These are phyloP conservation scores for Fulica atra DNA, from an alignment of 2,113 vertebrate species.

Conservation along the genomic window DNA sequence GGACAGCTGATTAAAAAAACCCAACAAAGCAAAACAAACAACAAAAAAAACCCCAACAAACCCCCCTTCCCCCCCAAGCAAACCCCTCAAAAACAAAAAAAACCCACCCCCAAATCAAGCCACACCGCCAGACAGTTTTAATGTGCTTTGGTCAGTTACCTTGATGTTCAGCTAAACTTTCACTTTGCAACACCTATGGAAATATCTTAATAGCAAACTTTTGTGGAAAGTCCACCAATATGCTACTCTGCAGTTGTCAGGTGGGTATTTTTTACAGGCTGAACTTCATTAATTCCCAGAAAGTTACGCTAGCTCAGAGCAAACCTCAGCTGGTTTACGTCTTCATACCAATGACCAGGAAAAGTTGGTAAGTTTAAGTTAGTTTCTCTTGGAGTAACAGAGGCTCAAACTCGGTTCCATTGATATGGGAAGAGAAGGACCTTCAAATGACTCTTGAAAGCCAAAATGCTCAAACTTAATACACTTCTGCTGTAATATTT, in stretches of 20 bases:
- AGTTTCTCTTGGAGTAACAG: background rate
- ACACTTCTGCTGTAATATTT: background rate
- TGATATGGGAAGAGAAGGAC: background rate
- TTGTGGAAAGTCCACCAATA: background rate
- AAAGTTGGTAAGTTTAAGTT: background rate
- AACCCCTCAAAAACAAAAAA: too few relatives aligned
- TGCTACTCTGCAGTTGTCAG: background rate
- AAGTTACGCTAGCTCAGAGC: background rate
- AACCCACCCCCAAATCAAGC: background rate
- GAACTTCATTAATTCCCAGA: background rate
- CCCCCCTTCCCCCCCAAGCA: too few relatives aligned
- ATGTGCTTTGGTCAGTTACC: background rate
- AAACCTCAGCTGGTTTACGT: background rate
- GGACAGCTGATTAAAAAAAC: too few relatives aligned
- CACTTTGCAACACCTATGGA: background rate
- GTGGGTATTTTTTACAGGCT: background rate
- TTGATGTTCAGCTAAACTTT: background rate
- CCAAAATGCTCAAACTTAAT: background rate
- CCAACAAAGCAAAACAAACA: too few relatives aligned
- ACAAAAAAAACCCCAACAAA: too few relatives aligned
- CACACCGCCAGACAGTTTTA: background rate
- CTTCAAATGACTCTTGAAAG: background rate
- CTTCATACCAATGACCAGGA: background rate
- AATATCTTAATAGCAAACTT: background rate
- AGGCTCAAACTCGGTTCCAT: background rate